These are phyloP conservation scores for Protodeltote pygarga DNA, from an alignment of 2,888 invertebrate genomes.

Conservation along the genomic window DNA sequence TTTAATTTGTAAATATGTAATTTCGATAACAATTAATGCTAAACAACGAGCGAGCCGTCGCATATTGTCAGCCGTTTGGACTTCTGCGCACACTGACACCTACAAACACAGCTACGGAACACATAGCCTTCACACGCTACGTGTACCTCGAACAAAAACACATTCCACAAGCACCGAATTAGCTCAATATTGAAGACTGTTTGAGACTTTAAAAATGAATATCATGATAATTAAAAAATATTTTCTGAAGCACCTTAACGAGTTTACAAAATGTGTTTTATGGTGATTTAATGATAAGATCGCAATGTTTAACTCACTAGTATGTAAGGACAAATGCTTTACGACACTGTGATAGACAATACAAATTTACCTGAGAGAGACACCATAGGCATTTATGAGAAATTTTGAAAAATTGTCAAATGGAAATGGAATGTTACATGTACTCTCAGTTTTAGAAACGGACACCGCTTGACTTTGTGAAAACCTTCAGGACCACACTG, in stretches of 20 bases:
- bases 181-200: conserved; percentile 85
- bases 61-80: conserved; percentile 74
- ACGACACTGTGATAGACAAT: conserved; percentile 85
- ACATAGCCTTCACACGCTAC: conserved; percentile 37
- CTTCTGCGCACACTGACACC: conserved; percentile 79
- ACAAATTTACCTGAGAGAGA: conserved; percentile 78
- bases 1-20: conserved; percentile 83
- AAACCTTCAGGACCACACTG: conserved; percentile 1
- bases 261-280: conserved; percentile 82
- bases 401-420: conserved; percentile 58
- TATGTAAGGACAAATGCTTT: conserved; percentile 86
- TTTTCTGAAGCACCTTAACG: conserved; percentile 84
- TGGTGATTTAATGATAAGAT: conserved; percentile 84
- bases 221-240: conserved; percentile 77
- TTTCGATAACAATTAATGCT: conserved; percentile 79
- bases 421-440: conserved; percentile 61
- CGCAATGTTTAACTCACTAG: conserved; percentile 84
- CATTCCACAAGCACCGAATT: conserved; percentile 83
- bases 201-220: conserved; percentile 74
- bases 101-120: conserved; percentile 37
- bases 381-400: conserved; percentile 75
- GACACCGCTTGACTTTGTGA: conserved; percentile 60
- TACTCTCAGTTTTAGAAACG: conserved; percentile 61
- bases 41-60: conserved; percentile 79
- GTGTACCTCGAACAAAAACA: conserved; percentile 68